Evolutionary conservation across 2,888 invertebrate genomes (phyloP).

Genomic region (Drosophila helvetica): DNA sequence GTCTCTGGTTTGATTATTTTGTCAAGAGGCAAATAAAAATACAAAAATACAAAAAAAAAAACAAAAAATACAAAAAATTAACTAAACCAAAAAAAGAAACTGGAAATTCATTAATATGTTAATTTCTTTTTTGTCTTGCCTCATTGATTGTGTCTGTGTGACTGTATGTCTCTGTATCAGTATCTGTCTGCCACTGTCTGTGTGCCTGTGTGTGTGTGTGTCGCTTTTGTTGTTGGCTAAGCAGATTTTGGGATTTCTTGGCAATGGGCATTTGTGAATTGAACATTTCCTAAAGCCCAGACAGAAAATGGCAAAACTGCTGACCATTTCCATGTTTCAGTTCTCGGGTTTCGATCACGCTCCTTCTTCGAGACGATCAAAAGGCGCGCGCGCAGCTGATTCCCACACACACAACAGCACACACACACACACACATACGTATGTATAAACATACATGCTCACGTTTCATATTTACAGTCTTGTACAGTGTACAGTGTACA

Average conservation of each 20-base stretch:
- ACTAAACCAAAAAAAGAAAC: constrained; percentile 56
- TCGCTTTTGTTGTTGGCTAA: constrained; percentile 40
- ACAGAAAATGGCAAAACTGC: not conserved
- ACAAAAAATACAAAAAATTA: constrained; percentile 50
- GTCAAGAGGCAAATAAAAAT: constrained; percentile 33
- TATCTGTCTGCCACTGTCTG: not conserved
- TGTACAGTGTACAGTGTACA: constrained; percentile 4
- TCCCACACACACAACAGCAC: constrained; percentile 1
- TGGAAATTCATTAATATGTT: constrained; percentile 77
- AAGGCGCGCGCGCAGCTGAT: constrained; percentile 37
- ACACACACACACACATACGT: not conserved
- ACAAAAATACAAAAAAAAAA: constrained; percentile 49
- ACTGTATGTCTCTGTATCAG: not conserved
- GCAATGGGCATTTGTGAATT: constrained; percentile 36
- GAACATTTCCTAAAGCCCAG: constrained; percentile 26
- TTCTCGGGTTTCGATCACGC: constrained; percentile 40
- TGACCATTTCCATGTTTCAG: not conserved
- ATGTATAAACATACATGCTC: constrained; percentile 1
- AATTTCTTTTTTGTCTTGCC: constrained; percentile 58
- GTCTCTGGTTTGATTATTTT: constrained; percentile 1
- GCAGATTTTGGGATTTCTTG: constrained; percentile 32
- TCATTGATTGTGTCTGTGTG: constrained; percentile 37
- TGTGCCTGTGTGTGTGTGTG: not conserved
- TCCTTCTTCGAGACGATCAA: constrained; percentile 11
- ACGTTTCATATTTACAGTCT: constrained; percentile 1